phyloP scores from a whole-genome alignment of 2,797 vertebrate genomes.

The Oreochromis grahami region DNA sequence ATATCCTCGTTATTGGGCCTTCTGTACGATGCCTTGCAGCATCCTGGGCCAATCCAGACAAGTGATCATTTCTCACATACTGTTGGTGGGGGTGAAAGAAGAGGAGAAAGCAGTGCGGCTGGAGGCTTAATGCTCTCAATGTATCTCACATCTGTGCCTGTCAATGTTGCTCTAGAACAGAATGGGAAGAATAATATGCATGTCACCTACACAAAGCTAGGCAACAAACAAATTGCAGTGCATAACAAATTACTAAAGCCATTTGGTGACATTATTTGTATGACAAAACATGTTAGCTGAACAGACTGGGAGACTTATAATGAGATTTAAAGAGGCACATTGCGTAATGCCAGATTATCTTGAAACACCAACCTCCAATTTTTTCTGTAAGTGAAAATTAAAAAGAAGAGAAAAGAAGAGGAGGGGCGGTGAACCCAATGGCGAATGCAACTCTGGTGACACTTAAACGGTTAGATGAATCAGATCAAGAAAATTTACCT shows the following conservation, averaged over 20 bases:
- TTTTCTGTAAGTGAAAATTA: background rate
- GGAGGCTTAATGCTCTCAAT: conserved; percentile 27
- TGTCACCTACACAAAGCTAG: conserved; percentile 25
- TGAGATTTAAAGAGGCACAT: conserved; percentile 15
- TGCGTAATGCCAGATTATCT: conserved; percentile 12
- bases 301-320: conserved; percentile 15
- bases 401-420: background rate
- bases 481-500: background rate
- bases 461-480: background rate
- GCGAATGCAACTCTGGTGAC: background rate
- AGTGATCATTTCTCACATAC: conserved; percentile 43
- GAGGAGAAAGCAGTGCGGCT: background rate
- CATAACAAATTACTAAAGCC: conserved; percentile 38
- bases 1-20: conserved; percentile 49
- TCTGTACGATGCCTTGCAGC: conserved; percentile 39
- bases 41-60: conserved; percentile 26
- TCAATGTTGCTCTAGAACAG: conserved; percentile 29
- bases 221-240: conserved; percentile 30
- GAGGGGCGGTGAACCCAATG: background rate
- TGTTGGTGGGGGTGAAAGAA: conserved; percentile 2
- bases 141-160: conserved; percentile 45
- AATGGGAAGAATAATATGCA: conserved; percentile 35
- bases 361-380: conserved; percentile 12
- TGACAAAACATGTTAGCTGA: conserved; percentile 43
- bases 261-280: conserved; percentile 40